Evolutionary conservation across 2,113 vertebrate species (phyloP), one percentile per base, ranked within the genome.

Genomic region (Rhabdornis inornatus): DNA sequence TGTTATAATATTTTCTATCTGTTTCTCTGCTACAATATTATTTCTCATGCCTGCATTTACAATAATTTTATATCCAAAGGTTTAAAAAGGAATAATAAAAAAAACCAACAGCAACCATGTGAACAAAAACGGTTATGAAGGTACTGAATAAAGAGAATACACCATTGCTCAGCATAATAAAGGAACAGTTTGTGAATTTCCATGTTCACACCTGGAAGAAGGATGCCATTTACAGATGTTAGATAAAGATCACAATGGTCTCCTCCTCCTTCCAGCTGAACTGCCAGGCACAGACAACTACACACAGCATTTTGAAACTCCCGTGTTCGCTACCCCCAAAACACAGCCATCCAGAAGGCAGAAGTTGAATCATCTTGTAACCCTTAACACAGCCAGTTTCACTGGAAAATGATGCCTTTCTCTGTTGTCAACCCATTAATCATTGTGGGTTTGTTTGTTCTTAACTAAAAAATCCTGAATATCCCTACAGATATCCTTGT

Each of bases 401-500:
- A 63, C 7, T 52, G 33, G 13, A 56, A 85, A 60, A 4, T 19
- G n/a, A 27, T 11, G 4, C 4, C 12, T 3, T 40, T 30, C 6
- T 17, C 3, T 56, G 2, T 33, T 76, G 72, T 55, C 24, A 76
- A 6, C 2, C 14, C 14, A 52, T 68, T 55, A 85, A 60, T 40
- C 57, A 28, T 8, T 33, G 15, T 3, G 3, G 7, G 0, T 18
- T 78, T 35, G 1, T n/a, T 72, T 86, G 23, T 2, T 19, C 55
- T 76, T 83, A 79, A 72, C 8, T 7, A 74, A 49, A 47, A 22
- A 57, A 33, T 2, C 6, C 24, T 1, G 0, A 66, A 40, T 47
- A 65, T 23, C 15, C 21, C 13, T 47, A 55, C 13, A 79, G 47
- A 66, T 71, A 86, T 37, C 22, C 2, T 74, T 47, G 21, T 15